phyloP scores from a whole-genome alignment of 2,113 vertebrate species.

The Oryctolagus cuniculus region mOryCun1.1 NC_091435.1:5553001-5553500 shows the following conservation, averaged over 20 bases:
- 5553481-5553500: no score
- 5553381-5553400: not conserved
- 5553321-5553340: not conserved
- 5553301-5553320: not conserved
- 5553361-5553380: not conserved
- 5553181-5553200: not conserved
- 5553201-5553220: no score
- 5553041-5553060: no score
- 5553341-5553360: not conserved
- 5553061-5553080: not conserved
- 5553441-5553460: no score
- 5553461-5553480: no score
- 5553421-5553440: no score
- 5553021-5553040: no score
- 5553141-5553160: not conserved
- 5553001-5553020: no score
- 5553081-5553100: not conserved
- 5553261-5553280: not conserved
- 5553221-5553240: no score
- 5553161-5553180: not conserved
- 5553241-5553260: no score
- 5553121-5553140: not conserved
- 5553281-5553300: not conserved
- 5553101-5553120: not conserved
- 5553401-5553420: no score